phyloP scores from a whole-genome alignment of 2,113 vertebrate genomes.

The Charadrius vociferus region DNA sequence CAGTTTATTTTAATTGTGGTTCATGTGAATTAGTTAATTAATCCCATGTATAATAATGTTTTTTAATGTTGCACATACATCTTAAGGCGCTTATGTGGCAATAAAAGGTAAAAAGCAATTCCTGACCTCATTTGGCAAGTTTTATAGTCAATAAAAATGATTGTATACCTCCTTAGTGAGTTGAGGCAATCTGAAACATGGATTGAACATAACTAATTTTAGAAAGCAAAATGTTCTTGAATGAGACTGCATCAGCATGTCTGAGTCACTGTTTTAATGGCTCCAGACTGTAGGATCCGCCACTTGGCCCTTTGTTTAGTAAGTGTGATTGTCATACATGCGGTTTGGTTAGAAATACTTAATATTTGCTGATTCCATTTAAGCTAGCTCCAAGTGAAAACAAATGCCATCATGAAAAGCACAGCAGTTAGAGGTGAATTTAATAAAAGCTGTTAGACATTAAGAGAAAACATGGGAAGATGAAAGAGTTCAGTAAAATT shows the following conservation, averaged over 20 bases:
- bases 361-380: background rate
- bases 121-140: background rate
- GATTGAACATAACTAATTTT: background rate
- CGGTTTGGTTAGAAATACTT: background rate
- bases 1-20: background rate
- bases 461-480: background rate
- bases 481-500: background rate
- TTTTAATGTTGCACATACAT: background rate
- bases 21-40: background rate
- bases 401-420: background rate
- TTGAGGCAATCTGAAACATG: background rate
- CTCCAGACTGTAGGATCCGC: background rate
- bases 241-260: background rate
- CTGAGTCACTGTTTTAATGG: background rate
- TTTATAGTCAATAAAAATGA: background rate
- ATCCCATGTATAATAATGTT: background rate
- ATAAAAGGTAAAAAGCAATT: background rate
- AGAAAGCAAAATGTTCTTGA: background rate
- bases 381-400: background rate
- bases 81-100: background rate
- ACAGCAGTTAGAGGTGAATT: background rate
- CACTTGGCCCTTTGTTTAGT: background rate
- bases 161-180: background rate
- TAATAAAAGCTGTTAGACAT: background rate
- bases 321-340: background rate